These are phyloP conservation scores for Tanytarsus gracilentus DNA, from an alignment of 2,888 invertebrate species.

Conservation along the genomic window DNA sequence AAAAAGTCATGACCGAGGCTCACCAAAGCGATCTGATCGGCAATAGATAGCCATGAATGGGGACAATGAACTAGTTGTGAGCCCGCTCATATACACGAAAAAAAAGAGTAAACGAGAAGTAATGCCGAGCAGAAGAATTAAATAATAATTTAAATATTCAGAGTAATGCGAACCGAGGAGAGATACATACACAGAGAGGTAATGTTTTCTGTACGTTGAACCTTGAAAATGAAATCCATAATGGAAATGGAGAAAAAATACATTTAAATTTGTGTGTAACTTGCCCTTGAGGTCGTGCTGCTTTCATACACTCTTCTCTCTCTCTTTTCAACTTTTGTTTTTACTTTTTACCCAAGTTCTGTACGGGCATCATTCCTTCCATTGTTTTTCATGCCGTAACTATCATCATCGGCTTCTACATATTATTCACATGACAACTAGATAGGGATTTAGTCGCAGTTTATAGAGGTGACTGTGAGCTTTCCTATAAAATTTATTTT, in stretches of 20 bases:
- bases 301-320: slow-evolving; percentile 14
- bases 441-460: too few species aligned
- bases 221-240: slow-evolving; percentile 14
- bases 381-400: too few species aligned
- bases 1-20: not conserved
- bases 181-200: not conserved
- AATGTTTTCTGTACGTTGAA: slow-evolving; percentile 12
- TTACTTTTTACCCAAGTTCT: not conserved
- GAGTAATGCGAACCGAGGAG: not conserved
- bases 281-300: slow-evolving; percentile 19
- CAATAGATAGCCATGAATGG: not conserved
- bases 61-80: slow-evolving; percentile 12
- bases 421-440: not conserved
- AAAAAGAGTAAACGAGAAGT: not conserved
- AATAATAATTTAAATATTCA: slow-evolving; percentile 15
- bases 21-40: too few species aligned
- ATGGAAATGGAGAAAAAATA: slow-evolving; percentile 7
- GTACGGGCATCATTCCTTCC: slow-evolving; percentile 10
- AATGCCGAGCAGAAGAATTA: not conserved
- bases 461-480: too few species aligned
- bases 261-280: slow-evolving; percentile 15
- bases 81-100: not conserved
- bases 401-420: not conserved
- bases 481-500: too few species aligned
- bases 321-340: not conserved